These are phyloP conservation scores for Calcarius lapponicus DNA, from an alignment of 2,797 vertebrate genomes.

Conservation along the genomic window DNA sequence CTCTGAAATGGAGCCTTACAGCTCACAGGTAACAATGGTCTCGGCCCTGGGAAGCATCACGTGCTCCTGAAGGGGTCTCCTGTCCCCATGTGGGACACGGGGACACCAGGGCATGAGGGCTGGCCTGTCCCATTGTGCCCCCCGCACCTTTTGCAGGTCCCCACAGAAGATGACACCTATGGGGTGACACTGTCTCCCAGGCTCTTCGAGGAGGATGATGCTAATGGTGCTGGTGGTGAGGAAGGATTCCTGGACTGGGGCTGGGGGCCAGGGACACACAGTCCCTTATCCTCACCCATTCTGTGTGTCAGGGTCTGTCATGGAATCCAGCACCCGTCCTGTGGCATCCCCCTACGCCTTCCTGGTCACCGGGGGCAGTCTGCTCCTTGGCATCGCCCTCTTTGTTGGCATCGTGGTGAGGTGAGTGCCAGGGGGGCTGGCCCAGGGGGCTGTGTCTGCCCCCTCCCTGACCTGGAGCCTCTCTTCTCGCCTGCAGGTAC, in stretches of 20 bases:
- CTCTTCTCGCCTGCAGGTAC: conserved; percentile 54
- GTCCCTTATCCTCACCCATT: neutral
- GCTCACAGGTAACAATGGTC: neutral
- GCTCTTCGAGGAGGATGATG: neutral
- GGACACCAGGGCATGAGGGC: too few species aligned
- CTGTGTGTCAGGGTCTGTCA: neutral
- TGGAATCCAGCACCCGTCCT: neutral
- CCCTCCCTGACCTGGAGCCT: accelerated
- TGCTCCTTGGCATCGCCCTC: conserved; percentile 49
- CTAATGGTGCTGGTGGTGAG: neutral
- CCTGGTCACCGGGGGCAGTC: conserved; percentile 58
- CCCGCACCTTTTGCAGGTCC: neutral
- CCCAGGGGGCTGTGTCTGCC: neutral
- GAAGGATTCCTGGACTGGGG: neutral
- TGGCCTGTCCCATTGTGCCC: neutral
- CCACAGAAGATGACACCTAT: neutral
- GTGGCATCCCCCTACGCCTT: neutral
- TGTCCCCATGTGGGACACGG: neutral
- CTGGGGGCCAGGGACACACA: accelerated
- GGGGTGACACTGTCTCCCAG: neutral
- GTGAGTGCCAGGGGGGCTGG: conserved; percentile 35
- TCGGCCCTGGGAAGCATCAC: neutral
- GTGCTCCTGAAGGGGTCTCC: accelerated
- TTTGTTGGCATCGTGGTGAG: conserved; percentile 51
- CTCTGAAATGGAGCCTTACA: neutral